Conservation (phyloP, 2,113 vertebrate genomes). For the Zosterops lateralis region DNA sequence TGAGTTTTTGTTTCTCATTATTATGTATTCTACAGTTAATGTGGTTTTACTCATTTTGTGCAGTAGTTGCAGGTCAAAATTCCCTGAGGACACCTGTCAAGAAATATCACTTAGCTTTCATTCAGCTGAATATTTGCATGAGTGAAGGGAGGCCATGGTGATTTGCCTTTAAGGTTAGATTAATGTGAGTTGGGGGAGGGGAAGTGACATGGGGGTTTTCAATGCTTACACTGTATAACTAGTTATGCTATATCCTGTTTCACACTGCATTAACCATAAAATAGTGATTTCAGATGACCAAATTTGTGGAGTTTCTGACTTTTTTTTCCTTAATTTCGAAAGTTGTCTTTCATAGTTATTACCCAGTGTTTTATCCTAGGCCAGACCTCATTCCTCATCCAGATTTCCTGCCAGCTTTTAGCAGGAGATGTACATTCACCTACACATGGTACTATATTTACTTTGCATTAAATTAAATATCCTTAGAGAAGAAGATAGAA, state of each 20-base stretch:
- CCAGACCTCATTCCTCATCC: background rate
- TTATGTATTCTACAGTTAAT: background rate
- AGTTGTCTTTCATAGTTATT: background rate
- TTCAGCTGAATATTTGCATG: background rate
- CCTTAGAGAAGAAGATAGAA: background rate
- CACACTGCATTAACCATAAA: background rate
- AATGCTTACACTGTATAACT: background rate
- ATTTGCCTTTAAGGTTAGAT: background rate
- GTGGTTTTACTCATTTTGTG: background rate
- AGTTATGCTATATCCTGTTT: background rate
- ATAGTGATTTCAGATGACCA: background rate
- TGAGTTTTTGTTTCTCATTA: background rate
- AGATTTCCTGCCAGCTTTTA: background rate
- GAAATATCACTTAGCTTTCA: background rate
- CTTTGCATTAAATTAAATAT: background rate
- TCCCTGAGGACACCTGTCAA: background rate
- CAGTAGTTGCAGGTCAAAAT: background rate
- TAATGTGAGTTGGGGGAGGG: background rate
- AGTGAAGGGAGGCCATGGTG: background rate
- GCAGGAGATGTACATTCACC: background rate
- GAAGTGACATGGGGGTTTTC: background rate
- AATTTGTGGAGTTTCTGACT: background rate
- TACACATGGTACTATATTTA: background rate
- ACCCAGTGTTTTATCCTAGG: background rate
- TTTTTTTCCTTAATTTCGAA: background rate